Evolutionary conservation across 92 coral and sea anemone genomes (phyloP).

Genomic region (Pocillopora grandis): DNA sequence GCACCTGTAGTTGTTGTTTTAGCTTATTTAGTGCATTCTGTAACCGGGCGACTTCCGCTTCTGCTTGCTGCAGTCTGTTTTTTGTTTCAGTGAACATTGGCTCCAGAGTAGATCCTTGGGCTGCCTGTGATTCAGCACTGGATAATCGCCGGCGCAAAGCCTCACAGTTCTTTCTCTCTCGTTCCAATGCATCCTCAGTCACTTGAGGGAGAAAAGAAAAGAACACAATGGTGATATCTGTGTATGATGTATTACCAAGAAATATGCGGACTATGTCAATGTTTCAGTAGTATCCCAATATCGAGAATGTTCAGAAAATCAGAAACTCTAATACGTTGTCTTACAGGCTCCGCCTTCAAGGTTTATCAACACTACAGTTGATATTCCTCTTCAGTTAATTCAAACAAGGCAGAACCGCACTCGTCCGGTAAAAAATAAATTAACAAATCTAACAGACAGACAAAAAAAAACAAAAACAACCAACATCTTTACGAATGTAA

Average conservation of each 20-base stretch:
- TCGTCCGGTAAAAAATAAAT: too few relatives aligned
- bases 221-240: neutral
- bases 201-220: neutral
- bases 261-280: too few relatives aligned
- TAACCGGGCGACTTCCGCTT: slow-evolving; percentile 75
- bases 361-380: too few relatives aligned
- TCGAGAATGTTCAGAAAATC: too few relatives aligned
- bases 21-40: slow-evolving; percentile 75
- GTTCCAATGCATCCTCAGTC: slow-evolving; percentile 72
- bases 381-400: too few relatives aligned
- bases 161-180: slow-evolving; percentile 65
- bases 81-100: slow-evolving; percentile 76
- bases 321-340: too few relatives aligned
- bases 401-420: too few relatives aligned
- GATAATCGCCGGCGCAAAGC: slow-evolving; percentile 68
- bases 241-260: neutral
- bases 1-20: slow-evolving; percentile 86
- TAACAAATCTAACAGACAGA: neutral
- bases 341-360: too few relatives aligned
- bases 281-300: too few relatives aligned
- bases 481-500: too few relatives aligned
- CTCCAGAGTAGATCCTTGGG: slow-evolving; percentile 67
- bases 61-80: slow-evolving; percentile 74
- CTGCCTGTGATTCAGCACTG: slow-evolving; percentile 64
- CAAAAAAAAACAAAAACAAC: neutral